Conservation (phyloP, 1,140 invertebrate species). For the Zaprionus gabonicus region DNA sequence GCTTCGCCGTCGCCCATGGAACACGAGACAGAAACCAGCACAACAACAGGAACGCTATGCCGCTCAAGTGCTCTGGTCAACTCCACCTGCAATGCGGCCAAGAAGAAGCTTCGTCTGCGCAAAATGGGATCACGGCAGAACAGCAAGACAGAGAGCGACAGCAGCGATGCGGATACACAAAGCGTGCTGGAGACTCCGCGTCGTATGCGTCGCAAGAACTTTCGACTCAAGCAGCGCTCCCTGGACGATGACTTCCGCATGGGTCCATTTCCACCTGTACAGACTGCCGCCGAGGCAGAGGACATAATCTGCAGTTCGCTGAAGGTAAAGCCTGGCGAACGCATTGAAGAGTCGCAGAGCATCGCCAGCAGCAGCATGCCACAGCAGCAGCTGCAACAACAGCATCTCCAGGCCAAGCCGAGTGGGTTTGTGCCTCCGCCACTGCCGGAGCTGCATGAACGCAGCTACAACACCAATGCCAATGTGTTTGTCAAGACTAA, state of each 20-base stretch:
- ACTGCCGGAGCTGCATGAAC: conserved; percentile 74
- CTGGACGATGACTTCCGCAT: conserved; percentile 75
- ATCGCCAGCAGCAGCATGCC: conserved; percentile 37
- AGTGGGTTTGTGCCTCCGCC: conserved; percentile 65
- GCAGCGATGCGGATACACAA: conserved; percentile 84
- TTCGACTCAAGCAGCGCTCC: conserved; percentile 76
- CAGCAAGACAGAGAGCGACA: conserved; percentile 84
- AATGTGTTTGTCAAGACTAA: conserved; percentile 91
- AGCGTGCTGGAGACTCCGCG: conserved; percentile 83
- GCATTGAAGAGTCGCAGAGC: conserved; percentile 75
- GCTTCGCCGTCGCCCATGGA: conserved; percentile 66
- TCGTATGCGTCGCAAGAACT: conserved; percentile 78
- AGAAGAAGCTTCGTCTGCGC: conserved; percentile 82
- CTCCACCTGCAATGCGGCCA: conserved; percentile 38
- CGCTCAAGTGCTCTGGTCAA: conserved; percentile 27
- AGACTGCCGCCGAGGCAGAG: conserved; percentile 44
- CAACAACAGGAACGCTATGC: conserved; percentile 65
- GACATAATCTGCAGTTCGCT: conserved; percentile 71
- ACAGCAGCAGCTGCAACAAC: neutral
- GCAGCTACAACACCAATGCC: conserved; percentile 76
- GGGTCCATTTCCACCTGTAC: conserved; percentile 26
- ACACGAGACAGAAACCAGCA: conserved; percentile 70
- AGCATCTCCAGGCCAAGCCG: conserved; percentile 17
- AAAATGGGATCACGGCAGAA: conserved; percentile 83
- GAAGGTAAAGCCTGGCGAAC: conserved; percentile 79